Percentiles rank a stretch among this genome's conserved stretches.
Conservation (phyloP, 1,140 invertebrate genomes). For the Ganaspis sp. region DNA sequence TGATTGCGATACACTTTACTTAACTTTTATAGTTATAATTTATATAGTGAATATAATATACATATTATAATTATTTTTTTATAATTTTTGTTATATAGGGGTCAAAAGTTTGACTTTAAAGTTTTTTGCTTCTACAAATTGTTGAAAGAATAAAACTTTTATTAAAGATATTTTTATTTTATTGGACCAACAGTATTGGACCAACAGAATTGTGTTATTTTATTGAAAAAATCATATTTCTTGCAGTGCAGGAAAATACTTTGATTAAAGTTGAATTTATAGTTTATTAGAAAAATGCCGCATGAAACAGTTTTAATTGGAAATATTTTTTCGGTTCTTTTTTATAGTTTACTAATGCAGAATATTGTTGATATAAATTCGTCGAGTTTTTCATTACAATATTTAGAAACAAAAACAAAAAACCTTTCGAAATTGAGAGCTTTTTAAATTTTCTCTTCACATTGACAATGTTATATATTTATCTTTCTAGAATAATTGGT, state of each 20-base stretch:
- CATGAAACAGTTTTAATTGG: conserved; percentile 5
- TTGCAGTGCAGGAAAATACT: not conserved
- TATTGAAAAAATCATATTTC: not conserved
- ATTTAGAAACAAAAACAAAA: conserved; percentile 42
- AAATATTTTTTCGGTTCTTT: conserved; percentile 1
- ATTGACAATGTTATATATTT: conserved; percentile 17
- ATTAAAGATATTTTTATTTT: too few relatives aligned
- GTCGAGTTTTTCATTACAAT: conserved; percentile 30
- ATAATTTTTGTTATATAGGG: too few relatives aligned
- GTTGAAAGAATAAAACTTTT: too few relatives aligned
- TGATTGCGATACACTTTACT: too few relatives aligned
- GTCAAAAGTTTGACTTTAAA: too few relatives aligned
- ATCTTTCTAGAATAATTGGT: conserved; percentile 34
- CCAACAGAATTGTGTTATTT: not conserved
- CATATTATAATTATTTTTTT: too few relatives aligned
- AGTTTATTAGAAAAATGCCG: not conserved
- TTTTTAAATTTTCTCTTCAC: too few relatives aligned
- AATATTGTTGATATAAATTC: conserved; percentile 38
- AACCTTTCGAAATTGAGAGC: not conserved
- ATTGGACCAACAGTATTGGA: too few relatives aligned
- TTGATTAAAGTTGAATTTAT: not conserved
- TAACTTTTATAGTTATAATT: too few relatives aligned
- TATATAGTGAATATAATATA: too few relatives aligned
- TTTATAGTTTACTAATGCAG: conserved; percentile 38
- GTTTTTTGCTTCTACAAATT: too few relatives aligned